Evolutionary conservation across 2,797 vertebrate genomes (phyloP).

Genomic region (Champsocephalus esox): DNA sequence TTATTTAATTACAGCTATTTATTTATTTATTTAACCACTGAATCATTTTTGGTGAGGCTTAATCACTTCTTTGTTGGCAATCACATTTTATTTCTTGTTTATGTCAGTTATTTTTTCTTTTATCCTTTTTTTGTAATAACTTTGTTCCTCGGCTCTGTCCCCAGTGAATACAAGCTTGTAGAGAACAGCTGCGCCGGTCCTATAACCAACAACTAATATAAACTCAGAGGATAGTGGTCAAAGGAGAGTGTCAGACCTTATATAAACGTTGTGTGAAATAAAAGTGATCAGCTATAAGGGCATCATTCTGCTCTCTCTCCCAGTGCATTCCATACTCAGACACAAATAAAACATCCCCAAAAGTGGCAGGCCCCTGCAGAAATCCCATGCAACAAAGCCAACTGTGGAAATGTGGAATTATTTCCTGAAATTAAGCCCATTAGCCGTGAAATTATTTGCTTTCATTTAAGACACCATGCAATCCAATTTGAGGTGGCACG

Average conservation of each 20-base stretch:
- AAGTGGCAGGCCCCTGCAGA: conserved; percentile 62
- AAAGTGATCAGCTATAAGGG: conserved; percentile 32
- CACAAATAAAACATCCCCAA: conserved; percentile 52
- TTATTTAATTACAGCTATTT: conserved; percentile 85
- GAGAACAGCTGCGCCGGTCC: conserved; percentile 33
- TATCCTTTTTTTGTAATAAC: conserved; percentile 54
- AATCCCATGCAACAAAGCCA: conserved; percentile 78
- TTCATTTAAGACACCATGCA: conserved; percentile 80
- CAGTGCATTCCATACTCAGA: conserved; percentile 23
- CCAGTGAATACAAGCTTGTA: conserved; percentile 40
- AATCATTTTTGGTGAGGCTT: conserved; percentile 76
- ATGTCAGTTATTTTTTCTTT: conserved; percentile 57
- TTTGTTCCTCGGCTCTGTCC: conserved; percentile 66
- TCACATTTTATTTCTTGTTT: conserved; percentile 76
- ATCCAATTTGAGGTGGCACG: conserved; percentile 78
- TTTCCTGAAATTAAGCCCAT: conserved; percentile 83
- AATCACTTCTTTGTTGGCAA: conserved; percentile 79
- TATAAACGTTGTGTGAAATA: conserved; percentile 48
- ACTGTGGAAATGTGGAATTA: conserved; percentile 82
- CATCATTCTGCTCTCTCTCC: conserved; percentile 53
- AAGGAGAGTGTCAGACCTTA: conserved; percentile 54
- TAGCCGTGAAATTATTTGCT: conserved; percentile 85
- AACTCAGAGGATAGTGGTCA: conserved; percentile 48
- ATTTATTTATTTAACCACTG: conserved; percentile 83
- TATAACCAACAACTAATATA: conserved; percentile 29